Evolutionary conservation across 2,113 vertebrate species (phyloP).

Genomic region (Poeciliopsis retropinna): DNA sequence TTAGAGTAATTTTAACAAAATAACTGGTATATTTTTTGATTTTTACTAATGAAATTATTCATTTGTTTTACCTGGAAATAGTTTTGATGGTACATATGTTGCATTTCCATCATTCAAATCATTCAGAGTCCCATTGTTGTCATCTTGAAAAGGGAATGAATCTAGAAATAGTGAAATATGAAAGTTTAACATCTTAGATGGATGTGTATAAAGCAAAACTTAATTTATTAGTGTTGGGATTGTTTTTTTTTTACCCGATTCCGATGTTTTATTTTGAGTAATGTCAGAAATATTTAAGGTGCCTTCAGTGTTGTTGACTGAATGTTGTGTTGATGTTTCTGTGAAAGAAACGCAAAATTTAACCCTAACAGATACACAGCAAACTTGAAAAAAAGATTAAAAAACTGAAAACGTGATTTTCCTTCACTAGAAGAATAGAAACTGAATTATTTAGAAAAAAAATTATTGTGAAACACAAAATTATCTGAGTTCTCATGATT

Average conservation of each 20-base stretch:
- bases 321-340: slow-evolving; percentile 13
- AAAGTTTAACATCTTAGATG: neutral
- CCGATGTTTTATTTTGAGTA: neutral
- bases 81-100: neutral
- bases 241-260: slow-evolving; percentile 26
- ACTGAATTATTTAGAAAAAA: no score
- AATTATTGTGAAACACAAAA: no score
- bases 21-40: no score
- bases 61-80: slow-evolving; percentile 17
- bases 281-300: neutral
- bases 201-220: neutral
- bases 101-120: neutral
- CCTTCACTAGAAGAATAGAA: no score
- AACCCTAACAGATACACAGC: neutral
- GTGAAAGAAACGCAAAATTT: slow-evolving; percentile 1
- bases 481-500: no score
- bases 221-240: neutral
- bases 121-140: neutral
- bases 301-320: neutral
- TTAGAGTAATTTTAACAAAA: no score
- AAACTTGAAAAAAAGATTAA: no score
- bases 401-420: no score
- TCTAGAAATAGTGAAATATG: slow-evolving; percentile 1
- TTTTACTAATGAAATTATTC: no score
- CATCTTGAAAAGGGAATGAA: neutral